These are phyloP conservation scores for Encarsia formosa DNA, from an alignment of 2,888 invertebrate species.

Conservation along the genomic window DNA sequence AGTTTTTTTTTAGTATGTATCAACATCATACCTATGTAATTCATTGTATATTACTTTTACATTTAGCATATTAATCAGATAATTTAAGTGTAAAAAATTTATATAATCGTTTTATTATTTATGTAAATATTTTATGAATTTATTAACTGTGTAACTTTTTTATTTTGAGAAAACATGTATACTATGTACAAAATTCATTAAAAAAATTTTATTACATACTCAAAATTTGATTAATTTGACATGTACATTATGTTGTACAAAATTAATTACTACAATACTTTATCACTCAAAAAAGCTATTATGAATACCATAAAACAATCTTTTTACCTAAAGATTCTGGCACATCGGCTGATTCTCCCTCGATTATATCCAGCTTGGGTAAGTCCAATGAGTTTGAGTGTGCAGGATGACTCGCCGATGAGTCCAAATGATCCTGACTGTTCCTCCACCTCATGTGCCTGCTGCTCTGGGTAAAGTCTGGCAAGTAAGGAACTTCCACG, in stretches of 20 bases:
- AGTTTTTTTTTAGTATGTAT: neutral
- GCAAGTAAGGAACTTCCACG: slow-evolving; percentile 57
- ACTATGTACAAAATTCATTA: too few relatives aligned
- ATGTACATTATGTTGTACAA: too few relatives aligned
- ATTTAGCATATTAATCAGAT: too few relatives aligned
- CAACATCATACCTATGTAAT: neutral
- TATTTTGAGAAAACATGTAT: too few relatives aligned
- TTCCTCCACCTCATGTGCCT: slow-evolving; percentile 35
- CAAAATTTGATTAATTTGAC: too few relatives aligned
- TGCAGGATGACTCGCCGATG: slow-evolving; percentile 18
- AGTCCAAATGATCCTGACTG: slow-evolving; percentile 34
- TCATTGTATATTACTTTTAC: neutral
- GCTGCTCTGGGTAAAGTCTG: slow-evolving; percentile 64
- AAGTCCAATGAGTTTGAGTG: slow-evolving; percentile 33
- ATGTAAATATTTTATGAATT: too few relatives aligned
- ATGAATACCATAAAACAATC: neutral
- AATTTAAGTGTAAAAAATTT: too few relatives aligned
- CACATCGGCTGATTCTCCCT: slow-evolving; percentile 30
- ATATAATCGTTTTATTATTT: too few relatives aligned
- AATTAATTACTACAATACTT: too few relatives aligned
- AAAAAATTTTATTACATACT: too few relatives aligned
- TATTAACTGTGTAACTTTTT: too few relatives aligned
- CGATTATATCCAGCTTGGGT: slow-evolving; percentile 32
- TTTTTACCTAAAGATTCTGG: slow-evolving; percentile 36
- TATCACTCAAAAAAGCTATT: slow-evolving; percentile 1